Evolutionary conservation across 2,113 vertebrate genomes (phyloP), one percentile per base, ranked within the genome.

Genomic region (Coturnix japonica): DNA sequence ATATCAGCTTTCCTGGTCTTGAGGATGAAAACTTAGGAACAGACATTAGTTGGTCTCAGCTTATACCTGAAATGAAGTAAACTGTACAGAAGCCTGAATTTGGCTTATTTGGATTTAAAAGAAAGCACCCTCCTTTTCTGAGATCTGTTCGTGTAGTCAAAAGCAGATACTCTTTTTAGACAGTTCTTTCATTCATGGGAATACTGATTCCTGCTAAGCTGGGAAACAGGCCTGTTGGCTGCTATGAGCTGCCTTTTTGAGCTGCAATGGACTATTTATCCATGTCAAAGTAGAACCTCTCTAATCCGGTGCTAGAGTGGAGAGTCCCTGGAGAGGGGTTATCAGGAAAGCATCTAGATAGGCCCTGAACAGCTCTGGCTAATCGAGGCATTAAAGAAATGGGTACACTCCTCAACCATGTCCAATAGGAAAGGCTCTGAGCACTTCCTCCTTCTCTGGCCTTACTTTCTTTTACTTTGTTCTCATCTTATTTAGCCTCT

Each of bases 1-100:
- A 99, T 94, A 97, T 99, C 81, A 99, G 98, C 97, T 99, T 99
- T 94, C 97, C 98, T 1, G 97, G 98, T 33, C 96, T 99, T 47
- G 99, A 99, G 31, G 98, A 99, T 37, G 98, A 99, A 59, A 98
- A 98, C 13, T 75, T 99, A 37, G 95, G 88, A 56, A 97, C 96
- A 8, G 98, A 97, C 15, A 97, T 98, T 86, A 98, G 97, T 65
- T 99, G 98, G 99, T 98, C 98, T 19, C 98, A 99, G 85, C 96
- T 99, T 33, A 94, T 99, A 65, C 97, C 98, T 20, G 98, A 98
- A 41, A 94, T 99, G 11, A 98, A 98, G 88, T 99, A 97, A 96
- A 51, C 28, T 60, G 51, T 37, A 69, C 51, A 23, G 25, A 75
- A 53, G 71, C 23, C 31, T 90, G 96, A 94, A 41, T 35, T 22